A percentile compares a stretch with the other conserved stretches of the same genome.
phyloP scores from a whole-genome alignment of 2,113 vertebrate genomes.

The Chinchilla lanigera region DNA sequence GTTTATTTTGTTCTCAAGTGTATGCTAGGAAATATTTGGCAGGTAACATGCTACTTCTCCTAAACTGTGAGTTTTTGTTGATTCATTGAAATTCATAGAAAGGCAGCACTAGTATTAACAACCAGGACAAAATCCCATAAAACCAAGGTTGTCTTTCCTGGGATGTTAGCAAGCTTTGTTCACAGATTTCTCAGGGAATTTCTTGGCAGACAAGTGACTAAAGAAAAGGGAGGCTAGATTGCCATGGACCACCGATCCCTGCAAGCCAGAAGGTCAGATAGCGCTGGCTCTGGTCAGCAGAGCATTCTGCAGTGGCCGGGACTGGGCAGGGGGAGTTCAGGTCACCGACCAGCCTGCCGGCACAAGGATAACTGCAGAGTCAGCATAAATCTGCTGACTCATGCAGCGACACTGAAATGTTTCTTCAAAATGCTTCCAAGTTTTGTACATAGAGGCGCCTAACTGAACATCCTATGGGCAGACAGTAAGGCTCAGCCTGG shows the following conservation, averaged over 20 bases:
- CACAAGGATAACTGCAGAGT: neutral
- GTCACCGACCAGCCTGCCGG: neutral
- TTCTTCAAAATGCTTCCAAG: neutral
- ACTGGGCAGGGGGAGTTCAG: neutral
- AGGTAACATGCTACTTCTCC: constrained; percentile 20
- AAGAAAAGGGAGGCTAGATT: neutral
- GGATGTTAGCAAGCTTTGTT: neutral
- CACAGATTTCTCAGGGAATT: neutral
- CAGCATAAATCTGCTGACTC: constrained; percentile 47
- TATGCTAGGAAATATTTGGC: neutral
- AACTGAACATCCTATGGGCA: neutral
- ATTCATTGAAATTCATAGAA: constrained; percentile 47
- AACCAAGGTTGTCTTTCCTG: neutral
- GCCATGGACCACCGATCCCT: neutral
- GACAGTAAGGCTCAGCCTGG: neutral
- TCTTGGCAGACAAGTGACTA: neutral
- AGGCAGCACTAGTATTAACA: neutral
- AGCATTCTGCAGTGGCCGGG: neutral
- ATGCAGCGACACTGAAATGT: neutral
- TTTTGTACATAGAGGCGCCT: neutral
- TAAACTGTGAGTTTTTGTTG: neutral
- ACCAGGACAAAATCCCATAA: neutral
- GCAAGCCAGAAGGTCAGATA: neutral
- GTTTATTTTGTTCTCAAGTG: constrained; percentile 43
- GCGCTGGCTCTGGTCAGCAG: neutral